Base-by-base conservation (phyloP, 2,888 invertebrate species). In the Celastrina argiolus region DNA sequence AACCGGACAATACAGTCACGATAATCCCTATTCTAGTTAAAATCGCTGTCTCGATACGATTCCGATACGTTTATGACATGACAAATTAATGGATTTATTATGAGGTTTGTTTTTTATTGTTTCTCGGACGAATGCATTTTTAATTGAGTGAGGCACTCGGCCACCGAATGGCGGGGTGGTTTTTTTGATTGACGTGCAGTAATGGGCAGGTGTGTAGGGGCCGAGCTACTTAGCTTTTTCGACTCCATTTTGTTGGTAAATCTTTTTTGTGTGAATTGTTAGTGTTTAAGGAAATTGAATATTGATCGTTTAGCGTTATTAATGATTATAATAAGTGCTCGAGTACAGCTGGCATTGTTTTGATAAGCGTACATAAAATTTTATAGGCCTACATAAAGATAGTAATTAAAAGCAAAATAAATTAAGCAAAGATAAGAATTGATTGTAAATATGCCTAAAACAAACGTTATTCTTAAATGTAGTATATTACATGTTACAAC, bases 1-100 rank as follows among this genome's bases (percentile, higher is more conserved):
- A 81, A 82, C 75, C 80, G 81, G 82, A 87, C 87, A 87, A 86
- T 86, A 82, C 83, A 69, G 82, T 82, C 84, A 81, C 81, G 84
- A 87, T 85, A 83, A 85, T 87, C 84, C 83, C 78, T 78, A 80
- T 82, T 81, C 83, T 85, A 85, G 83, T 85, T 85, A 86, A 87
- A 85, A 80, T 77, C 78, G 31, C 6, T 5, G 5, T 78, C 78
- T 77, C 76, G 75, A 76, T 81, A 79, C 78, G 77, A 80, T 77
- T 77, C 78, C 78, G 76, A 80, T 76, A 76, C 75, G 75, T 83
- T 85, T 85, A 90, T 90, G 88, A 90, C 90, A 90, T 88, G 90
- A 90, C 90, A 90, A 91, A 90, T 91, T 89, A 90, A 91, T 90
- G 89, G 88, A 89, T 89, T 87, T 88, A 89, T 88, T 89, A 88